Evolutionary conservation across 2,113 vertebrate genomes (phyloP).

Genomic region (Hoplias malabaricus): DNA sequence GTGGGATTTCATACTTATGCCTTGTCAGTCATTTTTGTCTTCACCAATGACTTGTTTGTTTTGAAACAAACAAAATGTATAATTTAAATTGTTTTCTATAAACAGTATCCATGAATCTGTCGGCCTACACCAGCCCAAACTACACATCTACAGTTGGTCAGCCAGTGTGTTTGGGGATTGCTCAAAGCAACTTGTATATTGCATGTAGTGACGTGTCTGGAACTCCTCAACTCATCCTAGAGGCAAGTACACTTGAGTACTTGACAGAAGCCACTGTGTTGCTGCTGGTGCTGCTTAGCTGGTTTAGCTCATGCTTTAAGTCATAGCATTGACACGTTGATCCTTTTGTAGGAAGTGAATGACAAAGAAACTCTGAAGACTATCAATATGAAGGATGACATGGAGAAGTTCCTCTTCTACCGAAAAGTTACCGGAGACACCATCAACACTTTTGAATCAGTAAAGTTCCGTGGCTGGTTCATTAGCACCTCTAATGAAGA

Average conservation of each 20-base stretch:
- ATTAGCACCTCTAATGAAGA: conserved; percentile 56
- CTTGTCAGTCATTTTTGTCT: too few relatives aligned
- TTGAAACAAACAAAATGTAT: too few relatives aligned
- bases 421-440: background rate
- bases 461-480: conserved; percentile 59
- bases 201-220: conserved; percentile 35
- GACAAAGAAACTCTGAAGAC: background rate
- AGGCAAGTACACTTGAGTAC: conserved; percentile 53
- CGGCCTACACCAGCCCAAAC: background rate
- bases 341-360: conserved; percentile 46
- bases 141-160: fast-evolving
- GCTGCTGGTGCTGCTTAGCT: background rate
- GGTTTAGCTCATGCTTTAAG: background rate
- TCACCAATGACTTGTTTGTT: too few relatives aligned
- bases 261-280: background rate
- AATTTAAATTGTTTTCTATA: background rate
- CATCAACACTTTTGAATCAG: conserved; percentile 59
- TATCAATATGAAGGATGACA: background rate
- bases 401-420: conserved; percentile 64
- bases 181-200: conserved; percentile 44
- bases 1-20: too few relatives aligned
- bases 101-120: conserved; percentile 61
- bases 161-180: conserved; percentile 55
- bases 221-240: conserved; percentile 46
- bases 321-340: background rate